A percentile compares a stretch with the other conserved stretches of the same genome.
Evolutionary conservation across 2,888 invertebrate genomes (phyloP).

Genomic region (Parapristionchus giblindavisi): DNA sequence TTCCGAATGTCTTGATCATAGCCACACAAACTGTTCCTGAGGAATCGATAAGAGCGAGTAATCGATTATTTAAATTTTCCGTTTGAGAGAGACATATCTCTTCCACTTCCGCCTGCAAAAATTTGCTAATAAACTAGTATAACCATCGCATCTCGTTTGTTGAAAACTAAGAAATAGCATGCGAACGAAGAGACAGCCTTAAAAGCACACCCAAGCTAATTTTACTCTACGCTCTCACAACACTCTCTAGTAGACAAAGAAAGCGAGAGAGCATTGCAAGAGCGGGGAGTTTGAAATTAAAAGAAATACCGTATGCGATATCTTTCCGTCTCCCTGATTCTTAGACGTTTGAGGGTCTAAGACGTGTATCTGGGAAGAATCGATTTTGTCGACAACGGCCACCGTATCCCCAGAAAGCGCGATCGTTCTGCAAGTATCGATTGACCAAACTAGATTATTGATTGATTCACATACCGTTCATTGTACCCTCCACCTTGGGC

Average conservation of each 20-base stretch:
- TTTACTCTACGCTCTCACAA: too few relatives aligned
- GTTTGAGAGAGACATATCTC: constrained; percentile 86
- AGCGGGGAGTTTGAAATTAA: too few relatives aligned
- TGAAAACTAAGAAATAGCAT: too few relatives aligned
- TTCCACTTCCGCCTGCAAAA: constrained; percentile 78
- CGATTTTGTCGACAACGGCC: constrained; percentile 84
- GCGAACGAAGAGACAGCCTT: too few relatives aligned
- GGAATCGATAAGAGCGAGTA: constrained; percentile 84
- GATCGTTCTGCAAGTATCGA: constrained; percentile 74
- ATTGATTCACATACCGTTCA: background rate
- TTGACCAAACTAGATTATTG: background rate
- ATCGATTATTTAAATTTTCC: constrained; percentile 80
- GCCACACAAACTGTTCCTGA: constrained; percentile 71
- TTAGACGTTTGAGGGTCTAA: constrained; percentile 84
- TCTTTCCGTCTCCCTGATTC: constrained; percentile 80
- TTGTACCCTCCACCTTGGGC: constrained; percentile 13
- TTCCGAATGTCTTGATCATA: constrained; percentile 78
- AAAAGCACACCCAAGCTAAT: too few relatives aligned
- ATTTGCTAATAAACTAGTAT: background rate
- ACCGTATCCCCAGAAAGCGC: constrained; percentile 87
- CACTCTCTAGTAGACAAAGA: too few relatives aligned
- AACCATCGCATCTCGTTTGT: background rate
- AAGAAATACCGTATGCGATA: constrained; percentile 80
- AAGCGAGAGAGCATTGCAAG: too few relatives aligned
- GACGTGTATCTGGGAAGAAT: constrained; percentile 80